Conservation (phyloP, 2,888 invertebrate genomes). For the Conistra vaccinii region DNA sequence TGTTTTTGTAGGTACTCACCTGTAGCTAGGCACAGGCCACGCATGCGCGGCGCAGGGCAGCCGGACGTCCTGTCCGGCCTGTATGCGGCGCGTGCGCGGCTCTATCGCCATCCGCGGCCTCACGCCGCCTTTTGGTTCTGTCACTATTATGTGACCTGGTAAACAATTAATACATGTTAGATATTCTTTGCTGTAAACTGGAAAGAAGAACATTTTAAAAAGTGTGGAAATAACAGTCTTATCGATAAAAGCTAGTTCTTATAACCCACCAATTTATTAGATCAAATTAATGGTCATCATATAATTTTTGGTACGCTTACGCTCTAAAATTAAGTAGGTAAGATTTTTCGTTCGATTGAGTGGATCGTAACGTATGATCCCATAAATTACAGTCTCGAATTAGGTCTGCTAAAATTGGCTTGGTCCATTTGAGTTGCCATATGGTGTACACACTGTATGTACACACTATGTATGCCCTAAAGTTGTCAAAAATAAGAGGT, state of each 20-base stretch:
- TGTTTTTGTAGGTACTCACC: conserved; percentile 85
- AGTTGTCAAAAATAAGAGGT: no score
- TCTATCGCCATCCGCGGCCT: conserved; percentile 94
- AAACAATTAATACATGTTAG: background rate
- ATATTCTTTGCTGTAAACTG: background rate
- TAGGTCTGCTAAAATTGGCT: background rate
- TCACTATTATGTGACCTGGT: conserved; percentile 92
- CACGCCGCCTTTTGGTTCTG: conserved; percentile 94
- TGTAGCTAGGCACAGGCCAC: conserved; percentile 95
- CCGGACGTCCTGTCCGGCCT: conserved; percentile 93
- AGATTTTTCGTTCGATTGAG: background rate
- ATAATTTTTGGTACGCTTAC: background rate
- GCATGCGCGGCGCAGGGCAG: conserved; percentile 95
- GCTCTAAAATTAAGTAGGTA: background rate
- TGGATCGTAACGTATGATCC: background rate
- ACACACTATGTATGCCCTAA: no score
- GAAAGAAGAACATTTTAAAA: background rate
- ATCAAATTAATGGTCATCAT: background rate
- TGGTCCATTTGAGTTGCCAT: background rate
- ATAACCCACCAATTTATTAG: no score
- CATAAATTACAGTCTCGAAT: background rate
- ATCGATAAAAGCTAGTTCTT: background rate
- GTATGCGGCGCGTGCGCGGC: conserved; percentile 93
- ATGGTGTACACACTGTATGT: no score
- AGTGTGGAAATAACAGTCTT: background rate